Conservation (phyloP, 2,888 invertebrate genomes). For the Dasypogon diadema region DNA sequence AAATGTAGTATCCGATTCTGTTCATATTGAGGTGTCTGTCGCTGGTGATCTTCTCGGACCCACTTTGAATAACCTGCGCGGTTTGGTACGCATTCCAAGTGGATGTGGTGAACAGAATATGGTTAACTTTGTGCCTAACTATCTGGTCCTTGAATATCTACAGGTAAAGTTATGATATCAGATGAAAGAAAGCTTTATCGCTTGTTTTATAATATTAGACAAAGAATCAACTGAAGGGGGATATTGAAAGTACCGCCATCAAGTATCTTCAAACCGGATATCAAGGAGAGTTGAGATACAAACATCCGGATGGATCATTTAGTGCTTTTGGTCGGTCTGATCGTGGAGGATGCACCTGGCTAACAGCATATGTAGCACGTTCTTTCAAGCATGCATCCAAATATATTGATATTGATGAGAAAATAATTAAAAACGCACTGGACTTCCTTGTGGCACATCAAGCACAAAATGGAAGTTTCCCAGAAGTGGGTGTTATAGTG, state of each 20-base stretch:
- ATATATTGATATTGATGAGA: constrained; percentile 79
- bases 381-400: constrained; percentile 80
- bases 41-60: constrained; percentile 75
- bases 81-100: constrained; percentile 74
- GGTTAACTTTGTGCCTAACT: constrained; percentile 77
- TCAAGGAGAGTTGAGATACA: constrained; percentile 81
- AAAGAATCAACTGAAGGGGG: constrained; percentile 75
- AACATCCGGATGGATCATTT: constrained; percentile 81
- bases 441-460: constrained; percentile 80
- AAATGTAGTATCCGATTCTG: constrained; percentile 73
- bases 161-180: constrained; percentile 64
- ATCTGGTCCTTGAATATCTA: constrained; percentile 74
- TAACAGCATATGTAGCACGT: constrained; percentile 86
- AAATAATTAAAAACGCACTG: constrained; percentile 76
- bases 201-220: not conserved
- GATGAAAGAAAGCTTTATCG: constrained; percentile 70
- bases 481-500: constrained; percentile 81
- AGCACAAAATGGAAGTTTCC: constrained; percentile 81
- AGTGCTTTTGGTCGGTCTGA: constrained; percentile 83
- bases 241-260: constrained; percentile 73
- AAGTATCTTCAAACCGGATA: constrained; percentile 74
- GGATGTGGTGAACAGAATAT: constrained; percentile 84
- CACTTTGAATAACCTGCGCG: constrained; percentile 74
- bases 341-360: constrained; percentile 78
- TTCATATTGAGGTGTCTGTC: constrained; percentile 72